Base-by-base conservation (phyloP, 2,888 invertebrate genomes). In the Cistogaster globosa region DNA sequence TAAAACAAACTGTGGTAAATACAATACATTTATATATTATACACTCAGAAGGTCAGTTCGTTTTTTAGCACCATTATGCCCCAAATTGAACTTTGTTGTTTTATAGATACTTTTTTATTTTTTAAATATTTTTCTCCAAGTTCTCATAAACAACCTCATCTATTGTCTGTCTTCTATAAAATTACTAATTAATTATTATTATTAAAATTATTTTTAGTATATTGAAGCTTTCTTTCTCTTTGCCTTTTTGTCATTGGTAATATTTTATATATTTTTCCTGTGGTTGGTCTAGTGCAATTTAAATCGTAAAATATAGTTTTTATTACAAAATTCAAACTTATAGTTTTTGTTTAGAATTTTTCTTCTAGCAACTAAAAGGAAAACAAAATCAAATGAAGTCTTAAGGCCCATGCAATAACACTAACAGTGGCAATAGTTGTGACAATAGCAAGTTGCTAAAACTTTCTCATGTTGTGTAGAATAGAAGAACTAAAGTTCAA, bases 251-350 rank as follows among this genome's bases (percentile, higher is more conserved):
- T 20, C 38, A 58, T 1, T 36, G 51, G 58, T 75, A 36, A 42
- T 68, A 48, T 75, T 68, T 18, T 26, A 69, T 48, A 58, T 53
- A 71, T 58, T 72, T 60, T 72, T 45, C 55, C 71, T 71, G 76
- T 76, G 76, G 75, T 79, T 79, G 79, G 76, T 75, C 75, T 82
- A 85, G 32, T 82, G 65, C 75, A 26, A 67, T 75, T 51, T 48
- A 55, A 75, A 82, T 36, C 84, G 79, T 82, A 79, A 78, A 78
- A 78, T 69, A 78, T 82, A 85, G 75, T 85, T 85, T 75, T 79
- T 78, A 85, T 82, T 79, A 82, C 82, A 78, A 83, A 79, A 85
- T 82, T 75, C 71, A 65, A 75, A 85, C 75, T n/a, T 85, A 82
- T 82, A 53, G 84, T 78, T 82, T 75, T 77, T 78, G 74, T 78